Conservation (phyloP, 2,888 invertebrate genomes). For the Druceiella hillmani region DNA sequence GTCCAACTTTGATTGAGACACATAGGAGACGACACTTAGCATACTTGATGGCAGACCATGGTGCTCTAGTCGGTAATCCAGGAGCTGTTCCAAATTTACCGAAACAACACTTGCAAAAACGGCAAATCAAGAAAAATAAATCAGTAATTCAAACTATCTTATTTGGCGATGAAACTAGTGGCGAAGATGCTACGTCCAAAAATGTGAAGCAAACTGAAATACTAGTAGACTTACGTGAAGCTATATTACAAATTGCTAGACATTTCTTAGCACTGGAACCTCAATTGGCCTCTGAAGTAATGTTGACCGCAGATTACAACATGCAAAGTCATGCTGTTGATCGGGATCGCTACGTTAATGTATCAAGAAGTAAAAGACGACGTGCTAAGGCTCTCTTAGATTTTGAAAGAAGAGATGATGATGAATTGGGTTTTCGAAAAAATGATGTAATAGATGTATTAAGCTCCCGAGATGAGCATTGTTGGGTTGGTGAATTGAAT, state of each 20-base stretch:
- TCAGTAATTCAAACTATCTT: constrained; percentile 85
- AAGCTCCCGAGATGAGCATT: constrained; percentile 96
- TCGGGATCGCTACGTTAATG: constrained; percentile 92
- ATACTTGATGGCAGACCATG: constrained; percentile 95
- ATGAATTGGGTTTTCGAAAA: constrained; percentile 96
- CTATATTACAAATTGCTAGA: constrained; percentile 83
- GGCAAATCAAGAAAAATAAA: constrained; percentile 87
- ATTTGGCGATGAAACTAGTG: constrained; percentile 72
- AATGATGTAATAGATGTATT: constrained; percentile 98
- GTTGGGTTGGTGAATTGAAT: constrained; percentile 97
- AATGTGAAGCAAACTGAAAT: constrained; percentile 98
- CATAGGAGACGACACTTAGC: constrained; percentile 89
- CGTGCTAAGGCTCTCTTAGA: constrained; percentile 94
- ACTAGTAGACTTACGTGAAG: constrained; percentile 94
- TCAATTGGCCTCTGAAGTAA: constrained; percentile 72
- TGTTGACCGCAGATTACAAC: constrained; percentile 86
- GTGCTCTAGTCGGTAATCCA: constrained; percentile 86
- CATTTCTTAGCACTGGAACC: constrained; percentile 95
- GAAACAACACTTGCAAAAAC: constrained; percentile 81
- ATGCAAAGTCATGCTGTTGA: constrained; percentile 94
- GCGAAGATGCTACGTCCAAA: constrained; percentile 86
- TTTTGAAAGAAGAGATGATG: constrained; percentile 96
- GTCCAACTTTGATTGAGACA: constrained; percentile 80
- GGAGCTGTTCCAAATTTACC: constrained; percentile 86
- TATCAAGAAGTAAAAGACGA: constrained; percentile 78